A percentile compares a stretch with the other conserved stretches of the same genome.
Conservation (phyloP, 2,797 vertebrate genomes). For the Mormyrops attenuatus region DNA sequence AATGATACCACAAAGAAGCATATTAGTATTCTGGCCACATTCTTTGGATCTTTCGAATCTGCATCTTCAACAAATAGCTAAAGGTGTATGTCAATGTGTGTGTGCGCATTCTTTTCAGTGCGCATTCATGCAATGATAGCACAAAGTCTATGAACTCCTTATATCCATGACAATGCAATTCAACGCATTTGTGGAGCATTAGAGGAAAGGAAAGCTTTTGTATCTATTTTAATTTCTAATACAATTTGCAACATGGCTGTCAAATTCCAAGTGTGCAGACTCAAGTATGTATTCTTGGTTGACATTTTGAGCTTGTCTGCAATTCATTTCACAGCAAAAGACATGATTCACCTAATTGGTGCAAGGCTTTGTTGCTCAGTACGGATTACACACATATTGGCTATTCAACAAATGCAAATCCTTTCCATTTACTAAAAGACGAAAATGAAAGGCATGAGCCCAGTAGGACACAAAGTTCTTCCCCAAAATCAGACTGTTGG, state of each 20-base stretch:
- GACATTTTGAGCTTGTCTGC: conserved; percentile 15
- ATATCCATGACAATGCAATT: background rate
- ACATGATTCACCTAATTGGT: conserved; percentile 24
- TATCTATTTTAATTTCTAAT: conserved; percentile 7
- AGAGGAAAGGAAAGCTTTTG: background rate
- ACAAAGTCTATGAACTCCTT: background rate
- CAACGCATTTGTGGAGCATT: background rate
- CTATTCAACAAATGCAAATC: conserved; percentile 31
- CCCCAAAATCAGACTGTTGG: background rate
- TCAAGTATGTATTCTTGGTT: conserved; percentile 9
- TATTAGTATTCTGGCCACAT: conserved; percentile 22
- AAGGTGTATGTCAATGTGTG: conserved; percentile 8
- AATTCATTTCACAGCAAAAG: conserved; percentile 19
- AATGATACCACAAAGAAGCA: background rate
- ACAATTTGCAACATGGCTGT: conserved; percentile 8
- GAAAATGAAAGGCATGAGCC: conserved; percentile 20
- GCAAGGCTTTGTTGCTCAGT: conserved; percentile 23
- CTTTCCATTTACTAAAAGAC: conserved; percentile 20
- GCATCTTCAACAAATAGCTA: background rate
- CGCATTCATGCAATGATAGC: background rate
- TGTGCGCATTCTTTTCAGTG: background rate
- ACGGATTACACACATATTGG: conserved; percentile 22
- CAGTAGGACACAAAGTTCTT: conserved; percentile 5
- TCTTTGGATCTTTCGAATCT: background rate
- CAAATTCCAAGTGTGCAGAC: background rate